Percentiles rank a stretch among this genome's conserved stretches.
Conservation (phyloP, 2,113 vertebrate species). For the Pheucticus melanocephalus region DNA sequence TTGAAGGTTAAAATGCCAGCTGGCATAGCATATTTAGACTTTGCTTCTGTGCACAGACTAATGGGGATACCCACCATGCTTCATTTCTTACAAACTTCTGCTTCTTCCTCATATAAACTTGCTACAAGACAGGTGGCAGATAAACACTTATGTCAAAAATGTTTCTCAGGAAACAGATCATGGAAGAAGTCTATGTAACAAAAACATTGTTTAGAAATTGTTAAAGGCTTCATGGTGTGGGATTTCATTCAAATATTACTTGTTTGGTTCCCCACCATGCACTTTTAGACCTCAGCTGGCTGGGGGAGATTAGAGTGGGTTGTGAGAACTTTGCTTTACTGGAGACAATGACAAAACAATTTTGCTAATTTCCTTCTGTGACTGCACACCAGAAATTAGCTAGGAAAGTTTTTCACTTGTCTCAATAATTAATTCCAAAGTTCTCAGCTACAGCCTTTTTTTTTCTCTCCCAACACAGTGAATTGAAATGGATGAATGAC, state of each 20-base stretch:
- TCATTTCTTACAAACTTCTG: not conserved
- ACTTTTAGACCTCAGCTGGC: not conserved
- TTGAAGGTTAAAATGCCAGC: conserved; percentile 18
- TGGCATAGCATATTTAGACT: conserved; percentile 10
- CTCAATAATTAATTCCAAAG: not conserved
- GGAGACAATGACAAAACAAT: not conserved
- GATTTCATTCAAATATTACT: not conserved
- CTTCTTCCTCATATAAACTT: not conserved
- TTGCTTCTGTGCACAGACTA: not conserved
- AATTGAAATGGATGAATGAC: not conserved
- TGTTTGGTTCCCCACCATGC: not conserved
- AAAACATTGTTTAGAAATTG: not conserved
- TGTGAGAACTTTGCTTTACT: not conserved
- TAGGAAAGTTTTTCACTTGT: not conserved
- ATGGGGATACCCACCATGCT: not conserved
- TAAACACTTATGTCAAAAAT: conserved; percentile 6
- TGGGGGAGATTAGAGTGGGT: not conserved
- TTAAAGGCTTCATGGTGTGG: not conserved
- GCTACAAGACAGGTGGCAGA: not conserved
- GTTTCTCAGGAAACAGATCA: not conserved
- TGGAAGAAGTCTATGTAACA: not conserved
- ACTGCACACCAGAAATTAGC: not conserved
- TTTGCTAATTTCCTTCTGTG: not conserved
- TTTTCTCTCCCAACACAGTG: no score
- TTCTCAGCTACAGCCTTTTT: not conserved